Conservation (phyloP, 2,113 vertebrate genomes). For the Melanocharis versteri region DNA sequence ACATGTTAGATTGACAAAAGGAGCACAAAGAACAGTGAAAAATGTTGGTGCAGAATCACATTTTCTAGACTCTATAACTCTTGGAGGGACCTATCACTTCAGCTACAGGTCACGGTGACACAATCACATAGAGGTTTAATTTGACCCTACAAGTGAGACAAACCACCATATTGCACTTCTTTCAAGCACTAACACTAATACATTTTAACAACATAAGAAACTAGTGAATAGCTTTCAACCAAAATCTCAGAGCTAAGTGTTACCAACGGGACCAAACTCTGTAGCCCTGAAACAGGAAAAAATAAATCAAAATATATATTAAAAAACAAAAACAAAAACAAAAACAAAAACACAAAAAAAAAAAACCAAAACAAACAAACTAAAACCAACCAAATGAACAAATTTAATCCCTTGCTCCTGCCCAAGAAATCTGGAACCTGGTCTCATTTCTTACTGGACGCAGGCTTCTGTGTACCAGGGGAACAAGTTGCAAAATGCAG, state of each 20-base stretch:
- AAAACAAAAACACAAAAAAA: too few relatives aligned
- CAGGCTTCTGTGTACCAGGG: neutral
- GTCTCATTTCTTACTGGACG: neutral
- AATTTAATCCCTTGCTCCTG: neutral
- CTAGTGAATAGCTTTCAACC: neutral
- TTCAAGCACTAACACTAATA: neutral
- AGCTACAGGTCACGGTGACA: neutral
- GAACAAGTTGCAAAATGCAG: neutral
- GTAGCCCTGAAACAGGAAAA: neutral
- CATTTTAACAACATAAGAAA: neutral
- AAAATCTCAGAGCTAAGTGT: neutral
- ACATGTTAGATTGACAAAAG: neutral
- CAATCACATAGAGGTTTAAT: neutral
- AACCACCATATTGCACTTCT: neutral
- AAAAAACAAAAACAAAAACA: neutral
- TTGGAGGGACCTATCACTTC: neutral
- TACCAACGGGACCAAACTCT: neutral
- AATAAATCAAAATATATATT: neutral
- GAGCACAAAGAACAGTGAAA: neutral
- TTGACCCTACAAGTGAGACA: neutral
- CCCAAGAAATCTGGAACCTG: neutral
- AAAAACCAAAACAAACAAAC: neutral
- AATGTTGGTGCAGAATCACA: fast-evolving
- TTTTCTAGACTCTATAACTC: neutral
- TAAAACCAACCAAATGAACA: too few relatives aligned